These are phyloP conservation scores for Mythimna loreyi DNA, from an alignment of 2,888 invertebrate genomes.

Conservation along the genomic window DNA sequence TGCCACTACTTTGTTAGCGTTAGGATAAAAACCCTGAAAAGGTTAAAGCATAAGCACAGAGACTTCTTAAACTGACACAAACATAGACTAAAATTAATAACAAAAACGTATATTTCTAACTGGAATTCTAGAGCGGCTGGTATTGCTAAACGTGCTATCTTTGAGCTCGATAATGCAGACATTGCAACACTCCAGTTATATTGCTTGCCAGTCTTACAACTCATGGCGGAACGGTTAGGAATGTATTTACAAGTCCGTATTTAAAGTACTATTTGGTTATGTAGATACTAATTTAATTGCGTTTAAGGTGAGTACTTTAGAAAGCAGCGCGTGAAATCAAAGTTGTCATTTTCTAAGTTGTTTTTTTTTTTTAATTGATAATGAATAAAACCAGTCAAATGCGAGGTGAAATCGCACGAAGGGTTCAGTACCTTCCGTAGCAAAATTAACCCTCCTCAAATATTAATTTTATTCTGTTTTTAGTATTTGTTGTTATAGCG, in stretches of 20 bases:
- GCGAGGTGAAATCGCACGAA: too few relatives aligned
- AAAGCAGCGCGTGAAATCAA: too few relatives aligned
- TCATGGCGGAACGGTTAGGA: constrained; percentile 26
- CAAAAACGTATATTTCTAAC: constrained; percentile 6
- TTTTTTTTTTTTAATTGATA: too few relatives aligned
- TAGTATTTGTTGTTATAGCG: too few relatives aligned
- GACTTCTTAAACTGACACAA: constrained; percentile 2
- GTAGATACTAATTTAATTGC: neutral
- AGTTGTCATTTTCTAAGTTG: too few relatives aligned
- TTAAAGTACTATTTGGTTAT: constrained; percentile 28
- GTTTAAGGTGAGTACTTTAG: neutral
- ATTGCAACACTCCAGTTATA: constrained; percentile 36
- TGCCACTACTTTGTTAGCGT: too few relatives aligned
- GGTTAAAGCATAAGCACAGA: neutral
- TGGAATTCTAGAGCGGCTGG: constrained; percentile 40
- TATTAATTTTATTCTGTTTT: too few relatives aligned
- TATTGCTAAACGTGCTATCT: constrained; percentile 47
- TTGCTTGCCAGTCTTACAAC: constrained; percentile 15
- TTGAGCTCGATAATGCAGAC: constrained; percentile 24
- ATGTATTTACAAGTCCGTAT: neutral
- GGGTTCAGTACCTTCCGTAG: too few relatives aligned
- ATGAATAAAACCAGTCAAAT: too few relatives aligned
- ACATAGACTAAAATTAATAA: constrained; percentile 14
- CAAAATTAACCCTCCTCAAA: too few relatives aligned
- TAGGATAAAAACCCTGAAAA: too few relatives aligned